Percentiles rank a stretch among this genome's conserved stretches.
phyloP scores from a whole-genome alignment of 1,140 invertebrate species.

The Drosophila cardini region DNA sequence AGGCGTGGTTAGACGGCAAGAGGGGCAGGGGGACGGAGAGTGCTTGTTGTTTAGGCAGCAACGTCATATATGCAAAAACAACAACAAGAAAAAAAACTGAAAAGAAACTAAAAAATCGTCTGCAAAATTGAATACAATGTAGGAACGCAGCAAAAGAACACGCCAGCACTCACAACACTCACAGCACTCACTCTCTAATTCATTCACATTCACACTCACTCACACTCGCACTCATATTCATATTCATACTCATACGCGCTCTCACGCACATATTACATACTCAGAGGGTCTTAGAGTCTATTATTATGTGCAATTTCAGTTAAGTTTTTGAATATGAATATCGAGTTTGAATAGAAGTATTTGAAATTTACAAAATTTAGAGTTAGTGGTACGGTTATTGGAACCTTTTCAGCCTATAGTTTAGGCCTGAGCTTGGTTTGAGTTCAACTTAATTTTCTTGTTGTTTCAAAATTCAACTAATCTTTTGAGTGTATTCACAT shows the following conservation, averaged over 20 bases:
- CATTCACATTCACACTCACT: slow-evolving; percentile 6
- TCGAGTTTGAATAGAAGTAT: too few relatives aligned
- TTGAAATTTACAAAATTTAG: too few relatives aligned
- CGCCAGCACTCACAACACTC: slow-evolving; percentile 13
- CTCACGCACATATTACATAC: not conserved
- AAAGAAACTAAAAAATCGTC: not conserved
- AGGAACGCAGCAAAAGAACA: slow-evolving; percentile 1
- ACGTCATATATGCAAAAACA: slow-evolving; percentile 11
- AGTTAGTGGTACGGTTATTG: too few relatives aligned
- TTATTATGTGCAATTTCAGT: not conserved
- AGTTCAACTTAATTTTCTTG: too few relatives aligned
- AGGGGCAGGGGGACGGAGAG: not conserved
- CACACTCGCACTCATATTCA: not conserved
- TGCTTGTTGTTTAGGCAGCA: slow-evolving; percentile 10
- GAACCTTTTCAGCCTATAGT: too few relatives aligned
- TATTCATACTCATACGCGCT: slow-evolving; percentile 6
- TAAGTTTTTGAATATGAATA: not conserved
- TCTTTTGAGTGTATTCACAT: too few relatives aligned
- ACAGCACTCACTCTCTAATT: slow-evolving; percentile 6
- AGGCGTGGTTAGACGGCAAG: not conserved
- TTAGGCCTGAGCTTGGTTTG: too few relatives aligned
- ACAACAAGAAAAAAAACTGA: slow-evolving; percentile 13
- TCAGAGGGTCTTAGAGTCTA: too few relatives aligned
- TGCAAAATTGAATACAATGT: slow-evolving; percentile 17
- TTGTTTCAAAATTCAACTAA: too few relatives aligned